Evolutionary conservation across 2,888 invertebrate species (phyloP).

Genomic region (Lacanobia wlatinum): DNA sequence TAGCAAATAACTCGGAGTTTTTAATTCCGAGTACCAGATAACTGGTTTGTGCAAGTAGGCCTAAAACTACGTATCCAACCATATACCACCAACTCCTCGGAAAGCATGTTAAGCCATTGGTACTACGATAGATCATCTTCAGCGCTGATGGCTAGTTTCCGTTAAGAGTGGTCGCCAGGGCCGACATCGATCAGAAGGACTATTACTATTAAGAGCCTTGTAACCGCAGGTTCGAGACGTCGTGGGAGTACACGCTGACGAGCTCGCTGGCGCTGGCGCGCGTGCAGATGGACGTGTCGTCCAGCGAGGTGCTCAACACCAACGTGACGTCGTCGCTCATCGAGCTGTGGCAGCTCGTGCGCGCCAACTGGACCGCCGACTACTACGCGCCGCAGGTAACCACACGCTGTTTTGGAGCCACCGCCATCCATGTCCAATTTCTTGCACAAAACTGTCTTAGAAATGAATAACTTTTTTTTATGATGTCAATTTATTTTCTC

Average conservation of each 20-base stretch:
- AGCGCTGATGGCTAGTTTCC: no score
- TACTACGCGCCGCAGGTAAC: conserved; percentile 91
- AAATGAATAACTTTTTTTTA: neutral
- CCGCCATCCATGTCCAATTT: neutral
- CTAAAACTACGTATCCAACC: no score
- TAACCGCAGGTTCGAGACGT: conserved; percentile 89
- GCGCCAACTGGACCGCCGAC: conserved; percentile 96
- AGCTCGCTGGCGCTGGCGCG: conserved; percentile 91
- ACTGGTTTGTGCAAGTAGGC: no score
- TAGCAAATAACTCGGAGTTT: no score
- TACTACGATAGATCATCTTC: no score
- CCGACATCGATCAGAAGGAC: no score
- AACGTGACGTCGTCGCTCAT: conserved; percentile 97
- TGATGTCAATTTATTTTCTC: no score
- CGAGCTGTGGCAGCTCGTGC: conserved; percentile 95
- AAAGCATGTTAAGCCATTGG: no score
- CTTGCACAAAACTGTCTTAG: neutral
- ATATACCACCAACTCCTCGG: no score
- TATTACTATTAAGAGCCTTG: no score
- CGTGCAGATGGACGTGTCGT: conserved; percentile 91
- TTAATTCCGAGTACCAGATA: no score
- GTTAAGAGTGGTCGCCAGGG: no score
- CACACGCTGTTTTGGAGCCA: neutral
- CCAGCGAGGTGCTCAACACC: conserved; percentile 94
- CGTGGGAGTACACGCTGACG: conserved; percentile 93